Conservation (phyloP, 2,888 invertebrate genomes). For the Leptopterna dolabrata region DNA sequence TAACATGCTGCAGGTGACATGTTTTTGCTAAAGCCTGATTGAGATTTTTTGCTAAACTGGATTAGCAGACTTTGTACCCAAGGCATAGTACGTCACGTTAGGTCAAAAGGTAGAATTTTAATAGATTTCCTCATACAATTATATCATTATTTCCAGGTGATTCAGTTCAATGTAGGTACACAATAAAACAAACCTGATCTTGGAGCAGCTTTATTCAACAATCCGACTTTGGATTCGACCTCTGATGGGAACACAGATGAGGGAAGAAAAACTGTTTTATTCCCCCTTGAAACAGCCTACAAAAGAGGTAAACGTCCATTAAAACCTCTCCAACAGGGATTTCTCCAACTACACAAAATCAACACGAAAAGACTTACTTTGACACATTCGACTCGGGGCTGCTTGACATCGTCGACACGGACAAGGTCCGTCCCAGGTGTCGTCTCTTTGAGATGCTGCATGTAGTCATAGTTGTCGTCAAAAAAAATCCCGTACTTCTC, state of each 20-base stretch:
- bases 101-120: too few species aligned
- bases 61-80: too few species aligned
- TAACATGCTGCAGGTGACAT: too few species aligned
- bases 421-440: conserved; percentile 28
- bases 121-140: too few species aligned
- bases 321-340: background rate
- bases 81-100: too few species aligned
- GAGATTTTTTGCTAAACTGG: too few species aligned
- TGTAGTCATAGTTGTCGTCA: conserved; percentile 95
- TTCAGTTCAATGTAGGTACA: background rate
- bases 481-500: conserved; percentile 90
- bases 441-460: conserved; percentile 79
- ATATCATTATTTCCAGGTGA: too few species aligned
- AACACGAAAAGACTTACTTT: background rate
- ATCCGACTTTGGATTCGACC: conserved; percentile 85
- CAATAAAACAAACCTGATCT: background rate
- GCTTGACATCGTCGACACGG: background rate
- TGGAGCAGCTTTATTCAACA: conserved; percentile 85
- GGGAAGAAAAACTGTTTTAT: conserved; percentile 73
- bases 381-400: background rate
- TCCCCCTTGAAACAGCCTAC: conserved; percentile 34
- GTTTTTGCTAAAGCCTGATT: too few species aligned
- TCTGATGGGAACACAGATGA: conserved; percentile 90
- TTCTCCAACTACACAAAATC: background rate
- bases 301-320: background rate